Evolutionary conservation across 1,140 invertebrate species (phyloP), one percentile per base, ranked within the genome.

Genomic region (Drosophila gunungcola): DNA sequence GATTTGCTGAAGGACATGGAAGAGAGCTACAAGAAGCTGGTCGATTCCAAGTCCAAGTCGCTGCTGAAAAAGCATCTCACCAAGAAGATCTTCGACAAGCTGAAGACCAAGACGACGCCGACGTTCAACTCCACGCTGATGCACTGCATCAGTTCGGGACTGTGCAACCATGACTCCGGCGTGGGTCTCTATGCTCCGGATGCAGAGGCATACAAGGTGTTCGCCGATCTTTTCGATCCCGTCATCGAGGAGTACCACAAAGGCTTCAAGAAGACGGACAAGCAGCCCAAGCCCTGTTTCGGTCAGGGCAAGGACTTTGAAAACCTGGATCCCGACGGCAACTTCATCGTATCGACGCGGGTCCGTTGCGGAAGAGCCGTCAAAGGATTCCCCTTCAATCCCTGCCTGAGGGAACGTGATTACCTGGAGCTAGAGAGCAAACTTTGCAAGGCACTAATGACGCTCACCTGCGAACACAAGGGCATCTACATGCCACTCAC

Each of bases 101-200:
- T 98, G 21, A 98, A 98, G 93, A 95, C 94, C 72, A 95, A 96
- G 93, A 97, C 97, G 91, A 98, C 97, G 4, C 91, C 91, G 51
- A 95, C 94, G 39, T 97, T 97, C 79, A 96, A 96, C 16, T 98
- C 97, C 16, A 96, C 96, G 27, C 95, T 98, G 38, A 93, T 98
- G 70, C 97, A 98, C 93, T 96, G 96, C 80, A 97, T 98, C 85
- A 97, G 98, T 92, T 98, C 97, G 73, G 97, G 97, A 90, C 90
- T 97, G 81, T 96, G 97, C 92, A 97, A 98, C 92, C 95, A 94
- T 60, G 96, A 97, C 92, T 97, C 97, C 51, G 97, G 97, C 68
- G 96, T 98, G 53, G 98, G 98, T 91, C 97, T 99, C 92, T 99
- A 99, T 85, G 98, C 98, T 41, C 97, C 98, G 6, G 98, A 99